phyloP scores from a whole-genome alignment of 2,113 vertebrate genomes.

The Phalacrocorax brasilianus region DNA sequence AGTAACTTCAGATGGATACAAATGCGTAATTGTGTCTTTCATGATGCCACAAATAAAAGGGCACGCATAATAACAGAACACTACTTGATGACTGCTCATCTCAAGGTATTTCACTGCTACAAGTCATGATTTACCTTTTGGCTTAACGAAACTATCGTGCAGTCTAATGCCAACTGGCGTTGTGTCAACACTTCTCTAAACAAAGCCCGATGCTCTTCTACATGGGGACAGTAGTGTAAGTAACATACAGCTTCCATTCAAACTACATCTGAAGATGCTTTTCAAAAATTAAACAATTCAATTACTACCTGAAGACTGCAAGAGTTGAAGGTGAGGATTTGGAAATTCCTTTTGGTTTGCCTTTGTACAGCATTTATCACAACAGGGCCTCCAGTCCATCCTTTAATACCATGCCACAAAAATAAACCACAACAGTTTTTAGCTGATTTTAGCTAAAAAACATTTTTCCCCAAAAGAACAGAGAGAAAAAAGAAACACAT shows the following conservation, averaged over 20 bases:
- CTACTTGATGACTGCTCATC: background rate
- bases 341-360: background rate
- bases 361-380: background rate
- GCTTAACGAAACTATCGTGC: accelerated
- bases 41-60: background rate
- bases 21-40: background rate
- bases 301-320: background rate
- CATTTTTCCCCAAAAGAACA: background rate
- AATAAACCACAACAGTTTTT: background rate
- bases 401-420: background rate
- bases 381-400: background rate
- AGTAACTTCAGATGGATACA: background rate
- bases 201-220: background rate
- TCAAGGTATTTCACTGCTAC: background rate
- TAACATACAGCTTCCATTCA: background rate
- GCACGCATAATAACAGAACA: background rate
- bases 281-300: background rate
- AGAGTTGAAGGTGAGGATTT: background rate
- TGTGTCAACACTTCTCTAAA: background rate
- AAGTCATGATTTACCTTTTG: background rate
- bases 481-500: background rate
- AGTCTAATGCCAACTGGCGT: background rate
- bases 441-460: background rate
- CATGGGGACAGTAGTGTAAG: background rate
- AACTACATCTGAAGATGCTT: background rate